Evolutionary conservation across 2,113 vertebrate genomes (phyloP).

Genomic region (Lepus timidus): DNA sequence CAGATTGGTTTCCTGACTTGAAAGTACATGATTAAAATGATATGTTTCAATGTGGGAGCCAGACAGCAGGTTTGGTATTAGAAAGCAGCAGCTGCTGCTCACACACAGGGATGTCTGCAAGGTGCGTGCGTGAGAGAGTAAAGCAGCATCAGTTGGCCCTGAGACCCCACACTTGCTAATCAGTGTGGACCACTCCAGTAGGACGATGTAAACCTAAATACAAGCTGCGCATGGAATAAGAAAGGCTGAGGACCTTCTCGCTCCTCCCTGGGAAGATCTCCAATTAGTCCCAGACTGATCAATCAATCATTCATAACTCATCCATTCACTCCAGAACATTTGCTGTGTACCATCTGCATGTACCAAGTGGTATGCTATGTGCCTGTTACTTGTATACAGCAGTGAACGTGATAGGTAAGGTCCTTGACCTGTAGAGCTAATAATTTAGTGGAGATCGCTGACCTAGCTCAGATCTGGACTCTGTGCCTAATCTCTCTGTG

Average conservation of each 20-base stretch:
- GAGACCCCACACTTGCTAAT: not conserved
- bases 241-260: not conserved
- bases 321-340: not conserved
- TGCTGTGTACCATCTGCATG: not conserved
- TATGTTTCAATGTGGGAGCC: constrained; percentile 75
- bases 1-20: constrained; percentile 78
- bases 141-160: not conserved
- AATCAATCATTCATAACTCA: constrained; percentile 30
- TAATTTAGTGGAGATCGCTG: not conserved
- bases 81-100: constrained; percentile 69
- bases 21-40: constrained; percentile 83
- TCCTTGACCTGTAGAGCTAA: not conserved
- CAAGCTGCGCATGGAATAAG: not conserved
- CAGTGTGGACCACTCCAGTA: not conserved
- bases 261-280: not conserved
- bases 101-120: constrained; percentile 38
- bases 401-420: not conserved
- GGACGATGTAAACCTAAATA: not conserved
- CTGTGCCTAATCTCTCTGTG: not conserved
- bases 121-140: not conserved
- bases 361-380: not conserved
- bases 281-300: not conserved
- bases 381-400: not conserved
- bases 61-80: constrained; percentile 67
- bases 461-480: not conserved